Percentiles rank a stretch among this genome's conserved stretches.
Evolutionary conservation across 23 tunicate genomes (phyloP).

Genomic region (Styela clava): DNA sequence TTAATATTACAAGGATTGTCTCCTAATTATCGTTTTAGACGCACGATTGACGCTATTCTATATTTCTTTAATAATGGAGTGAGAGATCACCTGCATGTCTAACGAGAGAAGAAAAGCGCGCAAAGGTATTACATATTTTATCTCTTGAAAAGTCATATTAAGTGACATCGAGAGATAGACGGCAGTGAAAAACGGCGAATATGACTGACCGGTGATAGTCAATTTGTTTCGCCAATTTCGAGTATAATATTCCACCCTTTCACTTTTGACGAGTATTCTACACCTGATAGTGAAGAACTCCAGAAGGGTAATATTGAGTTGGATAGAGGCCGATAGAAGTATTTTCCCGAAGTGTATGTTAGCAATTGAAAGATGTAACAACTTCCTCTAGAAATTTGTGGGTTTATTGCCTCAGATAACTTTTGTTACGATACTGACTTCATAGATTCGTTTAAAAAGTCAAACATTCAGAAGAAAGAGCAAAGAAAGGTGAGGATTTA

Average conservation of each 20-base stretch:
- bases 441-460: too few species aligned
- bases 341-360: too few species aligned
- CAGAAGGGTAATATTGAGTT: too few species aligned
- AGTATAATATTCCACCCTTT: not conserved
- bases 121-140: not conserved
- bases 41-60: not conserved
- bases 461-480: too few species aligned
- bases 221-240: not conserved
- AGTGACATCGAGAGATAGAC: not conserved
- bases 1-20: not conserved
- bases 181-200: not conserved
- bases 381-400: too few species aligned
- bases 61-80: not conserved
- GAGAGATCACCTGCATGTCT: not conserved
- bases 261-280: not conserved
- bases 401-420: too few species aligned
- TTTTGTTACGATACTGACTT: too few species aligned
- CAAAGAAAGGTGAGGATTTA: too few species aligned
- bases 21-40: not conserved
- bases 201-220: not conserved
- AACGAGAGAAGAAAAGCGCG: not conserved
- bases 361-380: too few species aligned
- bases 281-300: too few species aligned
- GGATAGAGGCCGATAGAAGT: too few species aligned
- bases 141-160: not conserved